Conservation (phyloP, 2,888 invertebrate species). For the Tricholauxania praeusta region DNA sequence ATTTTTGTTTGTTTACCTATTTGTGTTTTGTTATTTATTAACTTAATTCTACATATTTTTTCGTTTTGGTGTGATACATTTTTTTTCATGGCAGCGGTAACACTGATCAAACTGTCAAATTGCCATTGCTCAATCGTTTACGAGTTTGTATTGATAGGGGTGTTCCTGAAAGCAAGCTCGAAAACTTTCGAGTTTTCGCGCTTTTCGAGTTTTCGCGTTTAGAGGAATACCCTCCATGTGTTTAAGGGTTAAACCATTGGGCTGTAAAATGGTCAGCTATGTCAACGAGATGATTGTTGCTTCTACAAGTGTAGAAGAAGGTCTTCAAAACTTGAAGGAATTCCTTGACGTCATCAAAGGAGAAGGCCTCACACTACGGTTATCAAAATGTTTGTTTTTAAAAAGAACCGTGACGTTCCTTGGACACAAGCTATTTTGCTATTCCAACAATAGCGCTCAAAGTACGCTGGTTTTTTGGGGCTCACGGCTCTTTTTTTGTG, state of each 20-base stretch:
- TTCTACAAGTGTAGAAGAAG: constrained; percentile 28
- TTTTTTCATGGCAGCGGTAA: too few relatives aligned
- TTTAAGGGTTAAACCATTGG: not conserved
- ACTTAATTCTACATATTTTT: too few relatives aligned
- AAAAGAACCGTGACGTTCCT: constrained; percentile 1
- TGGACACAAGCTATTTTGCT: constrained; percentile 41
- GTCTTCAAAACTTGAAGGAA: constrained; percentile 25
- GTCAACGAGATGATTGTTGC: constrained; percentile 24
- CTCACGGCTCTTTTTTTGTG: constrained; percentile 47
- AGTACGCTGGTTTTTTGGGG: constrained; percentile 55
- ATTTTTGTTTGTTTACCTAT: too few relatives aligned
- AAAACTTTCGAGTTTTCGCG: too few relatives aligned
- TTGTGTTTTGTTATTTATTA: too few relatives aligned
- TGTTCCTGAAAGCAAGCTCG: too few relatives aligned
- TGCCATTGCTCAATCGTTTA: too few relatives aligned
- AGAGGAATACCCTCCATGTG: too few relatives aligned
- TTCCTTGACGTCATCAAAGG: constrained; percentile 19
- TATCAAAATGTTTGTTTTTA: constrained; percentile 9
- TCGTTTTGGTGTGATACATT: too few relatives aligned
- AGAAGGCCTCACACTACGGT: constrained; percentile 35
- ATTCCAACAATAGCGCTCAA: constrained; percentile 49
- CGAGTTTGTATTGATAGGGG: too few relatives aligned
- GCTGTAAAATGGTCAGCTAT: constrained; percentile 3
- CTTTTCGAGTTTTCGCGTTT: too few relatives aligned
- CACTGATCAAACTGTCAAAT: too few relatives aligned